Percentiles rank a stretch among this genome's conserved stretches.
Conservation (phyloP, 92 coral and sea anemone species). For the Phenganax subtilis region DNA sequence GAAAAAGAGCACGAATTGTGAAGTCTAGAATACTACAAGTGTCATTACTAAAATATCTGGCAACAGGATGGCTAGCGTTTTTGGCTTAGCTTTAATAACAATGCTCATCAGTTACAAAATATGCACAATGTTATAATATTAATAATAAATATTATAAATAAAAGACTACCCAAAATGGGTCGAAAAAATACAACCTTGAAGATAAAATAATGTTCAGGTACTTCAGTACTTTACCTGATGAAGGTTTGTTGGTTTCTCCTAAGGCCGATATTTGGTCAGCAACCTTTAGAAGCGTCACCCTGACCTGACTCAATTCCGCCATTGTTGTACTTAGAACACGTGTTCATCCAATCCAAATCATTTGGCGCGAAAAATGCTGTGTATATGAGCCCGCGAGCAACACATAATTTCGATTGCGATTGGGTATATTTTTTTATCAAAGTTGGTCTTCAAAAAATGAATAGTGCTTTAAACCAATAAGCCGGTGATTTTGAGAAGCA, state of each 20-base stretch:
- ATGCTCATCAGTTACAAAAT: not conserved
- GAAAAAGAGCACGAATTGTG: no score
- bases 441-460: conserved; percentile 4
- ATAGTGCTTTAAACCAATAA: no score
- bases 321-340: not conserved
- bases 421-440: not conserved
- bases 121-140: not conserved
- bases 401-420: not conserved
- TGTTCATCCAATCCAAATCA: no score
- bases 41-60: no score
- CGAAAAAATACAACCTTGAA: not conserved
- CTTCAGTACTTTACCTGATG: not conserved
- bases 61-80: no score
- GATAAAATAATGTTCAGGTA: not conserved
- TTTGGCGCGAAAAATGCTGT: not conserved
- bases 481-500: not conserved
- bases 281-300: not conserved
- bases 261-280: not conserved
- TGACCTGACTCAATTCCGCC: not conserved
- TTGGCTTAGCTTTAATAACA: no score
- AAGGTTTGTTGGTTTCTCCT: not conserved
- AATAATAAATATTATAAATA: not conserved
- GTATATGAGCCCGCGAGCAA: not conserved
- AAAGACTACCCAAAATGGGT: not conserved
- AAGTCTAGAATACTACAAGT: no score